Base-by-base conservation (phyloP, 2,888 invertebrate genomes). In the Drosophila ochracea region DNA sequence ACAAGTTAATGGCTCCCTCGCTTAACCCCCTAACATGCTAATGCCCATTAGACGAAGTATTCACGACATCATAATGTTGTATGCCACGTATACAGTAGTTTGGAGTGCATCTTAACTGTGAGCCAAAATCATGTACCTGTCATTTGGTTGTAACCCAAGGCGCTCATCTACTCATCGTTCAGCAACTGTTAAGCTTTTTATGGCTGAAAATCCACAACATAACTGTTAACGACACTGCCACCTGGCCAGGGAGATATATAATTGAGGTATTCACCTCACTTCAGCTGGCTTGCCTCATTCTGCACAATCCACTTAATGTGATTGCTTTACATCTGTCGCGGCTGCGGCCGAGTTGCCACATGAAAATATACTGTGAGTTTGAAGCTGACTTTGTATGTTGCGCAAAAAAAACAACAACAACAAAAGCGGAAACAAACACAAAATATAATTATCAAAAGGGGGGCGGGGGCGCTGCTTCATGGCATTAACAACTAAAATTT, bases 261-360 rank as follows among this genome's bases (percentile, higher is more conserved):
- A 83, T 74, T 82, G 69, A 68, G 70, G 62, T 60, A 63, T 52
- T 31, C 54, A 61, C 31, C 55, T 30, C 57, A 39, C 7, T 35
- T 37, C 19, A 21, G 10, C 39, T 41, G 30, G 28, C n/a, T 55
- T 71, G 31, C 13, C 28, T 39, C n/a, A 35, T n/a, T 35, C 39
- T 37, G n/a, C 4, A 59, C 65, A 73, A 72, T 68, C 67, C 78
- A 80, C 86, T 85, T 84, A 89, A 80, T 83, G 75, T 78, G 86
- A 84, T 84, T 84, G 81, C 78, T 67, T 71, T 63, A 77, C 54
- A 78, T 68, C 74, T 35, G 67, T 16, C 37, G 76, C 35, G 43
- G 30, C 54, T 50, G 43, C 41, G 53, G 31, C 66, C 13, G 7
- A 19, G 52, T 41, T 39, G 41, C 21, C 62, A 58, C 63, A 82